Percentiles rank a stretch among this genome's conserved stretches.
Conservation (phyloP, 2,888 invertebrate species). For the Dasysyrphus albostriatus region DNA sequence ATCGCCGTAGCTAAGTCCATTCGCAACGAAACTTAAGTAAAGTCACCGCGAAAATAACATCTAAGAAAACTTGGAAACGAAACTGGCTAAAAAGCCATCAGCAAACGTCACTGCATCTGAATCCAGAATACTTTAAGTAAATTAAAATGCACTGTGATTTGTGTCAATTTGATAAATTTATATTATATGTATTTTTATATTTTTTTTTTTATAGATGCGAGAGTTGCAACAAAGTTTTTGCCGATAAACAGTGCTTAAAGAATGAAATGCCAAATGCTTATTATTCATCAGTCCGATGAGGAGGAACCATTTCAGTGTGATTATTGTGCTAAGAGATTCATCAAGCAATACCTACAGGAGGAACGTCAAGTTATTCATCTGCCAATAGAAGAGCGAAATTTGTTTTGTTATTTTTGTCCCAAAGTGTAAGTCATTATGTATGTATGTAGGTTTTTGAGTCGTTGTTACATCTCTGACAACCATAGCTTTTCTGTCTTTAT, state of each 20-base stretch:
- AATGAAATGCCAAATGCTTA: conserved; percentile 81
- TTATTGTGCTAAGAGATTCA: conserved; percentile 81
- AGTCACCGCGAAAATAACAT: too few species aligned
- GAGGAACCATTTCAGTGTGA: conserved; percentile 81
- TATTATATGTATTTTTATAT: too few species aligned
- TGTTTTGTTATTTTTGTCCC: conserved; percentile 81
- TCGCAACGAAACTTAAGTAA: too few species aligned
- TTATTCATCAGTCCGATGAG: conserved; percentile 82
- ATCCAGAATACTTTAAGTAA: conserved; percentile 83
- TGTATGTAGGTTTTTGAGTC: too few species aligned
- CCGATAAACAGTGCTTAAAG: conserved; percentile 82
- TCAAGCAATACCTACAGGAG: conserved; percentile 81
- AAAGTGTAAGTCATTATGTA: conserved; percentile 78
- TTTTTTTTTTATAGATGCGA: conserved; percentile 78
- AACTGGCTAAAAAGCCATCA: too few species aligned
- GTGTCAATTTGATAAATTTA: conserved; percentile 37
- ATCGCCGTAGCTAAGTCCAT: too few species aligned
- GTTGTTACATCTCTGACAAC: too few species aligned
- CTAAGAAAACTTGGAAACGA: too few species aligned
- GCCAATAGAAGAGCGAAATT: conserved; percentile 77
- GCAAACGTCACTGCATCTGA: conserved; percentile 81
- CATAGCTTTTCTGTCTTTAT: too few species aligned
- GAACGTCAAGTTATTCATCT: conserved; percentile 82
- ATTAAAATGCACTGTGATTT: conserved; percentile 61
- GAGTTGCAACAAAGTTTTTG: conserved; percentile 81